phyloP scores from a whole-genome alignment of 2,888 invertebrate species.

The Dermolepida albohirtum region DNA sequence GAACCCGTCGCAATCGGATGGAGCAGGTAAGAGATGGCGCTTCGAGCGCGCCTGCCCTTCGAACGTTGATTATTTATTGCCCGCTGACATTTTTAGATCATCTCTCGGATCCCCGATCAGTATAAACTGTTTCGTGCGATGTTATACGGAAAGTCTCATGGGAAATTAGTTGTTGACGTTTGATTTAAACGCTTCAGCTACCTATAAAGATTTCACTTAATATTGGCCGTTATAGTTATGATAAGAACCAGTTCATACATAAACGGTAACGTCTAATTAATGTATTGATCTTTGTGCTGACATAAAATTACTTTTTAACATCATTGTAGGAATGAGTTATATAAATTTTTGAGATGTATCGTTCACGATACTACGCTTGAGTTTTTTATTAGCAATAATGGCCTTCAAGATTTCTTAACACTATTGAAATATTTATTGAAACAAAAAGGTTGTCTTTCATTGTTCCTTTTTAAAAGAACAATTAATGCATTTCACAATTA shows the following conservation, averaged over 20 bases:
- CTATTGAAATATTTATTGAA: no score
- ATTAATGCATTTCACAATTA: no score
- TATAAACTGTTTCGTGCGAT: background rate
- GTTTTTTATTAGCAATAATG: no score
- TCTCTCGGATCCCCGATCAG: constrained; percentile 3
- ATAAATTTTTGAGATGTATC: constrained; percentile 23
- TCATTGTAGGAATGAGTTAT: constrained; percentile 7
- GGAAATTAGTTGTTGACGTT: constrained; percentile 28
- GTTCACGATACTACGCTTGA: no score
- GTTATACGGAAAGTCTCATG: constrained; percentile 19
- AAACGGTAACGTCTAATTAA: constrained; percentile 33
- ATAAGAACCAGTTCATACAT: constrained; percentile 24
- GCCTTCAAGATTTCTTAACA: no score
- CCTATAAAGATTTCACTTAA: constrained; percentile 26
- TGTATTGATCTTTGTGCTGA: constrained; percentile 18
- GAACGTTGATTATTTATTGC: constrained; percentile 10
- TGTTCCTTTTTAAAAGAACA: no score
- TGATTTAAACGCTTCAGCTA: constrained; percentile 15
- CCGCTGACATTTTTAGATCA: background rate
- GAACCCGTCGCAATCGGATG: background rate
- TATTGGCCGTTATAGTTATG: constrained; percentile 29
- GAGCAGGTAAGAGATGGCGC: constrained; percentile 15
- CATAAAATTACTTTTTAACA: constrained; percentile 31
- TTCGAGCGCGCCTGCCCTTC: background rate
- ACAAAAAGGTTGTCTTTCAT: no score